phyloP scores from a whole-genome alignment of 2,113 vertebrate genomes.

The Ornithorhynchus anatinus region DNA sequence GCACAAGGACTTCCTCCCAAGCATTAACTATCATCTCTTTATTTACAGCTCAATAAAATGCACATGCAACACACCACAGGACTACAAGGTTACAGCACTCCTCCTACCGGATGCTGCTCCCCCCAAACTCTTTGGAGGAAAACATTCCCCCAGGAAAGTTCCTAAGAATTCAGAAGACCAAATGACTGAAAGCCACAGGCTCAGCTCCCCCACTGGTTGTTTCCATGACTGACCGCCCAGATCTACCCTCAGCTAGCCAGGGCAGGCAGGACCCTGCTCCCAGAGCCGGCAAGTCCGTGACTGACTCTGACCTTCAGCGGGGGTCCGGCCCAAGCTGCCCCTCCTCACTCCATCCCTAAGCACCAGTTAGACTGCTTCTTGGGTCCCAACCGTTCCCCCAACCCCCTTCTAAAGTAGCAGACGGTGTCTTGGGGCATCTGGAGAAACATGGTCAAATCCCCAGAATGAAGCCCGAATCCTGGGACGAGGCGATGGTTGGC shows the following conservation, averaged over 20 bases:
- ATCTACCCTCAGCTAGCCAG: background rate
- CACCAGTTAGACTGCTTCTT: too few species aligned
- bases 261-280: background rate
- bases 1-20: background rate
- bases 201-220: background rate
- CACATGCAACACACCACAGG: constrained; percentile 62
- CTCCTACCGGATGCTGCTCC: constrained; percentile 10
- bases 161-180: constrained; percentile 40
- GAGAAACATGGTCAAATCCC: too few species aligned
- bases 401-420: too few species aligned
- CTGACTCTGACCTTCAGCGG: too few species aligned
- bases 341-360: too few species aligned
- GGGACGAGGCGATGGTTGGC: too few species aligned
- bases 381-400: too few species aligned
- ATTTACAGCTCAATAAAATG: constrained; percentile 67
- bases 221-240: background rate
- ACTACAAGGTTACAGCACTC: constrained; percentile 17
- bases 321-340: too few species aligned
- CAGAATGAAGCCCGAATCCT: too few species aligned
- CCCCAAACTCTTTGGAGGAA: constrained; percentile 36
- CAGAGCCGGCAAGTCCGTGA: too few species aligned
- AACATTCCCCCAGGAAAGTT: constrained; percentile 41
- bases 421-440: too few species aligned
- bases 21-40: constrained; percentile 56
- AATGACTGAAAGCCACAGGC: constrained; percentile 30